Percentiles rank a stretch among this genome's conserved stretches.
Evolutionary conservation across 92 coral and sea anemone species (phyloP).

Genomic region (Epizoanthus fatuus): DNA sequence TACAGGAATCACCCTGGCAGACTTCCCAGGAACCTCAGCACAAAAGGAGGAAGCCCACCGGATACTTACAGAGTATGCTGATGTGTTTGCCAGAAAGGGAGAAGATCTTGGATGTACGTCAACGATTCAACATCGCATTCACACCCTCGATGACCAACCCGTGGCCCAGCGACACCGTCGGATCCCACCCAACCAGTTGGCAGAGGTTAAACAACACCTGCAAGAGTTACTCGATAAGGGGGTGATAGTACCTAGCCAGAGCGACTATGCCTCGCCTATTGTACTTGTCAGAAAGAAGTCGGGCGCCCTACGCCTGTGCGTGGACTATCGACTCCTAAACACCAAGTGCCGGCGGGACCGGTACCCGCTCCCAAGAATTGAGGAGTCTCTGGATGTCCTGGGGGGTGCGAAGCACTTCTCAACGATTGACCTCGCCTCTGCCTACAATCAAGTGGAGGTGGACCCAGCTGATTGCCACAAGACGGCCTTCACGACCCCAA

Average conservation of each 20-base stretch:
- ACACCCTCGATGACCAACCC: conserved; percentile 51
- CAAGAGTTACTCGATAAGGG: conserved; percentile 61
- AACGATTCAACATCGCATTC: conserved; percentile 52
- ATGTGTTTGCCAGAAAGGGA: conserved; percentile 53
- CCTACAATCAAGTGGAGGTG: conserved; percentile 58
- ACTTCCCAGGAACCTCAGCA: conserved; percentile 61
- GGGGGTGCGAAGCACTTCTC: conserved; percentile 56
- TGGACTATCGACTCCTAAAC: conserved; percentile 67
- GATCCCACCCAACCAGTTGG: conserved; percentile 57
- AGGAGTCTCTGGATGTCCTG: conserved; percentile 45
- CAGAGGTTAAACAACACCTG: conserved; percentile 67
- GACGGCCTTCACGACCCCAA: conserved; percentile 70
- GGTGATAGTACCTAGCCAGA: conserved; percentile 45
- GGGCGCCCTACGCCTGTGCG: conserved; percentile 69
- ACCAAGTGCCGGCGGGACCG: conserved; percentile 44
- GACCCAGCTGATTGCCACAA: conserved; percentile 42
- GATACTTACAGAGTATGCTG: conserved; percentile 55
- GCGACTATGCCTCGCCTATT: conserved; percentile 69
- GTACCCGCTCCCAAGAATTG: conserved; percentile 62
- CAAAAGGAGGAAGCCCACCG: conserved; percentile 51
- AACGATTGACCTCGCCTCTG: conserved; percentile 52
- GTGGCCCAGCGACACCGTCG: conserved; percentile 63
- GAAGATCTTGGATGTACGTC: conserved; percentile 52
- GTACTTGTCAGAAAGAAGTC: conserved; percentile 70
- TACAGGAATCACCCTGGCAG: conserved; percentile 41